Percentiles rank a stretch among this genome's conserved stretches.
These are phyloP conservation scores for Pantherophis alleghaniensis DNA, from an alignment of 2,797 vertebrate species.

Conservation along the genomic window DNA sequence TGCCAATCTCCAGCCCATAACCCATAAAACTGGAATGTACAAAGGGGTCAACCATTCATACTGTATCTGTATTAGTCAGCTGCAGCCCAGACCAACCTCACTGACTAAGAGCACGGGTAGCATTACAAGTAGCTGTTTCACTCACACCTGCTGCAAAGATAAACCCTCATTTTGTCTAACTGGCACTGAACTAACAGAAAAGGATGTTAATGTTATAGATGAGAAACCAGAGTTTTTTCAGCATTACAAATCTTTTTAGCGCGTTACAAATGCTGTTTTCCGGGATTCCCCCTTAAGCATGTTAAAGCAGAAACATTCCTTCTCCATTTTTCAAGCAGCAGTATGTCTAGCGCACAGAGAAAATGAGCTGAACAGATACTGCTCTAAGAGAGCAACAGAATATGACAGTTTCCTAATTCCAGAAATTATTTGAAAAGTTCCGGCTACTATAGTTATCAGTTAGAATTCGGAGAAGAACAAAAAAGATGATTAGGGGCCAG, in stretches of 20 bases:
- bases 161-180: slow-evolving; percentile 7
- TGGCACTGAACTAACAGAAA: background rate
- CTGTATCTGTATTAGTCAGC: slow-evolving; percentile 17
- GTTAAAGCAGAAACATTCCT: background rate
- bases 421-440: background rate
- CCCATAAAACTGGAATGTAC: background rate
- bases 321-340: background rate
- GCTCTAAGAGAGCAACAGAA: background rate
- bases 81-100: background rate
- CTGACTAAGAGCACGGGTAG: slow-evolving; percentile 12
- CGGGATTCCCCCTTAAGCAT: background rate
- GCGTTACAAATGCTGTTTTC: background rate
- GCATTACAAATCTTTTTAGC: background rate
- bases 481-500: too few species aligned
- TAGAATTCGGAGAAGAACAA: background rate
- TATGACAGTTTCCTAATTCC: background rate
- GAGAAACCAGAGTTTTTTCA: background rate
- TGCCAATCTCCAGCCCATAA: background rate
- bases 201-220: slow-evolving; percentile 3
- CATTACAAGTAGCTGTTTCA: background rate
- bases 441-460: background rate
- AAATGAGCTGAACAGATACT: background rate
- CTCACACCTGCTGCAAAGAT: background rate
- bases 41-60: background rate
- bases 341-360: background rate